These are phyloP conservation scores for Sebastes elongatus DNA, from an alignment of 2,797 vertebrate species.

Conservation along the genomic window DNA sequence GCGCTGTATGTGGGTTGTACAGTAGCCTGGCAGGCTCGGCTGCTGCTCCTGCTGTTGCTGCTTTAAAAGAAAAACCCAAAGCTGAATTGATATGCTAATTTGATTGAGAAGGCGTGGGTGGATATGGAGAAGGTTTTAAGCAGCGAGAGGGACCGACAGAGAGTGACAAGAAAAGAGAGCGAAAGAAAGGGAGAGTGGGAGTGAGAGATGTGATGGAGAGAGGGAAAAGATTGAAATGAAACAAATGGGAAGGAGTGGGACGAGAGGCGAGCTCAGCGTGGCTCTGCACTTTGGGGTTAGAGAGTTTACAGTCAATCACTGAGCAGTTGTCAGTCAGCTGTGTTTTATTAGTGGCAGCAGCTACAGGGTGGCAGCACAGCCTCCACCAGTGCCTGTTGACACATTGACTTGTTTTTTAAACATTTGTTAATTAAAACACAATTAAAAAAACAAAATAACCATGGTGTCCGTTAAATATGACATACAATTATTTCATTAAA, in stretches of 20 bases:
- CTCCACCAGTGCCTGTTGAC: not conserved
- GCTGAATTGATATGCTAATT: conserved; percentile 83
- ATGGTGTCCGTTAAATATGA: not conserved
- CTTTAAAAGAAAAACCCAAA: conserved; percentile 54
- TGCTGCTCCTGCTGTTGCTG: conserved; percentile 52
- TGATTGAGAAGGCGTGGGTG: conserved; percentile 78
- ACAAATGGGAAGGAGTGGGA: conserved; percentile 59
- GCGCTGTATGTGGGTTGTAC: conserved; percentile 62
- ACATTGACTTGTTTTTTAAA: not conserved
- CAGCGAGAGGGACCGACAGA: conserved; percentile 57
- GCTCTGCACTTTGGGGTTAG: conserved; percentile 35
- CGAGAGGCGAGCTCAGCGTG: conserved; percentile 38
- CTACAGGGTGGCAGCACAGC: not conserved
- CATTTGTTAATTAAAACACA: conserved; percentile 8
- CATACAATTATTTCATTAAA: not conserved
- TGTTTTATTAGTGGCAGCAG: conserved; percentile 4
- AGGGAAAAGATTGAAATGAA: conserved; percentile 53
- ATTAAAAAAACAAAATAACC: not conserved
- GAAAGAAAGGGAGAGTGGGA: conserved; percentile 54
- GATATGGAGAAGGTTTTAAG: conserved; percentile 76
- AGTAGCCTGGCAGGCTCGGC: conserved; percentile 52
- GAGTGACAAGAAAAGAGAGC: conserved; percentile 55
- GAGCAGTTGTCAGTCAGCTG: conserved; percentile 41
- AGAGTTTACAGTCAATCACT: conserved; percentile 52
- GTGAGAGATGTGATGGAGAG: conserved; percentile 52